Conservation (phyloP, 30 jellyfish, hydroid and myxozoan species). For the Pelagia noctiluca region DNA sequence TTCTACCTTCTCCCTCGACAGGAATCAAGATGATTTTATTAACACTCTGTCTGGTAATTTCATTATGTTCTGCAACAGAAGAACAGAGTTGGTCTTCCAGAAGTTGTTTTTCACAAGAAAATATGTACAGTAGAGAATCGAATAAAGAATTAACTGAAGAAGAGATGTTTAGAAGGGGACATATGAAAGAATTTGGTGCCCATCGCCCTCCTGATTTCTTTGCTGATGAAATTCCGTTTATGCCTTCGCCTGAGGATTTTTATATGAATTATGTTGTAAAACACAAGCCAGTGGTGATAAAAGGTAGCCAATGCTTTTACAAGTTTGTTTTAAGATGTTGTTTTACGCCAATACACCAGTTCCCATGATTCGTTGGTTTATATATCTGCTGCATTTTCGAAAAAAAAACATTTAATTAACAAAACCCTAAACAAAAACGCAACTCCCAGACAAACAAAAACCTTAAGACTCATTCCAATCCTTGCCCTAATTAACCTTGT, state of each 20-base stretch:
- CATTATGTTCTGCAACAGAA: not conserved
- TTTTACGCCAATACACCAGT: not conserved
- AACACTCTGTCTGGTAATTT: not conserved
- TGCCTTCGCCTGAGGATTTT: constrained; percentile 90
- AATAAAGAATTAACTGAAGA: constrained; percentile 27
- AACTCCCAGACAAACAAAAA: too few relatives aligned
- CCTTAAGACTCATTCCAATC: too few relatives aligned
- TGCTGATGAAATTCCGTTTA: constrained; percentile 73
- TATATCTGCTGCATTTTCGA: not conserved
- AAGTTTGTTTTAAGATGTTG: too few relatives aligned
- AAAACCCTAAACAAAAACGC: too few relatives aligned
- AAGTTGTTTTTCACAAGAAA: constrained; percentile 20
- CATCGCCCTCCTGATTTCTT: constrained; percentile 75
- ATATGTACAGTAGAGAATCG: constrained; percentile 45
- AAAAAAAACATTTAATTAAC: too few relatives aligned
- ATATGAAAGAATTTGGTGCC: constrained; percentile 85
- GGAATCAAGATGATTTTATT: too few relatives aligned
- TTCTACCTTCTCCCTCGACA: too few relatives aligned
- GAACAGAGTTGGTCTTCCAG: not conserved
- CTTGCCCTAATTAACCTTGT: too few relatives aligned
- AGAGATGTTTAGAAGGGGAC: constrained; percentile 82
- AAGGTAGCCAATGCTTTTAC: constrained; percentile 49
- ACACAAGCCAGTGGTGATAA: constrained; percentile 82
- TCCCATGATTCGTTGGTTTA: not conserved
- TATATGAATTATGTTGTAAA: constrained; percentile 82